phyloP scores from a whole-genome alignment of 37 sponge, comb jelly and placozoan species.

The Tethya wilhelma region DNA sequence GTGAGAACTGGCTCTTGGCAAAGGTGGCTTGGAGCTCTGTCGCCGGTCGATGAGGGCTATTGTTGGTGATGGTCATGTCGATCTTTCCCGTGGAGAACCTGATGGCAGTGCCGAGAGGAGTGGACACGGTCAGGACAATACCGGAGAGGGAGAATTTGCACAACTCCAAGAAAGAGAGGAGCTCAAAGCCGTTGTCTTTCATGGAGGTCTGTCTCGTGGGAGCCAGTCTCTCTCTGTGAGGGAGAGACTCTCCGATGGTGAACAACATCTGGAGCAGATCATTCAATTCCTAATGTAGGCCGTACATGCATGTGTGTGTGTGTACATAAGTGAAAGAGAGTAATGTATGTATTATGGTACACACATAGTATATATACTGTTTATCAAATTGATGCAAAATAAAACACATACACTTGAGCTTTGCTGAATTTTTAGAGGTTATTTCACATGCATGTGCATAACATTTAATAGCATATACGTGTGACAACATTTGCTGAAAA shows the following conservation, averaged over 20 bases:
- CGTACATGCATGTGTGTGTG: background rate
- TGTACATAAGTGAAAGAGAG: background rate
- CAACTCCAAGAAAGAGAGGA: slow-evolving; percentile 41
- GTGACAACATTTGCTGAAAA: too few species aligned
- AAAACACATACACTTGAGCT: too few species aligned
- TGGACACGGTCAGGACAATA: slow-evolving; percentile 62
- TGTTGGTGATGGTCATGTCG: slow-evolving; percentile 63
- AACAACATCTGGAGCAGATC: slow-evolving; percentile 58
- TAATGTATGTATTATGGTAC: too few species aligned
- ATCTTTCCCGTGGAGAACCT: slow-evolving; percentile 75
- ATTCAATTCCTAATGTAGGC: slow-evolving; percentile 53
- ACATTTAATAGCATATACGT: too few species aligned
- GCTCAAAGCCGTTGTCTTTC: slow-evolving; percentile 1
- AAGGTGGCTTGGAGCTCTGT: background rate
- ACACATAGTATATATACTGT: background rate
- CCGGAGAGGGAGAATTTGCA: slow-evolving; percentile 39
- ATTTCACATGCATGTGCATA: background rate
- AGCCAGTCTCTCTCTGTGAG: slow-evolving; percentile 12
- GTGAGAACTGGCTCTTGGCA: slow-evolving; percentile 32
- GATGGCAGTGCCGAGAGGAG: slow-evolving; percentile 72
- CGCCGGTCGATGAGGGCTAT: background rate
- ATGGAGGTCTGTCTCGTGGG: background rate
- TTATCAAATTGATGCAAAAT: background rate
- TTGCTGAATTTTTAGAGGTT: too few species aligned
- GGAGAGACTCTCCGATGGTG: slow-evolving; percentile 58